Evolutionary conservation across 2,888 invertebrate genomes (phyloP).

Genomic region (Aporophyla nigra): DNA sequence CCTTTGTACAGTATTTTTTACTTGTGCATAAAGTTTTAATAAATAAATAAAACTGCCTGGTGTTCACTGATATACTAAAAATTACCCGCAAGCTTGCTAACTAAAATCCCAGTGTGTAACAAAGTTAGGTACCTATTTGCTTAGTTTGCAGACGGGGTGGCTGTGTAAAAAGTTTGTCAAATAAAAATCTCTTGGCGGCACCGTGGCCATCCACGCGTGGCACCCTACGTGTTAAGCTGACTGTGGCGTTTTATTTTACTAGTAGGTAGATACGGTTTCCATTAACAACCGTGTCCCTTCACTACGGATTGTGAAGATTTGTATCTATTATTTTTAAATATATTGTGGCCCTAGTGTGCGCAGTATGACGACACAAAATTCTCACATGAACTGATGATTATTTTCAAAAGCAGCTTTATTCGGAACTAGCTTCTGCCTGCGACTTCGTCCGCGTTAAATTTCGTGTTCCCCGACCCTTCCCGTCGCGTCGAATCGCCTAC

Average conservation of each 20-base stretch:
- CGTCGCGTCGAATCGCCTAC: too few species aligned
- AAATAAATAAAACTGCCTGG: neutral
- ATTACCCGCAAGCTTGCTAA: neutral
- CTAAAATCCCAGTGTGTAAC: slow-evolving; percentile 67
- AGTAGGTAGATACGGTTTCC: slow-evolving; percentile 59
- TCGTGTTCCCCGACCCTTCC: too few species aligned
- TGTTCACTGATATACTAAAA: neutral
- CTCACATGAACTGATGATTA: neutral
- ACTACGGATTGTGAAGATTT: neutral
- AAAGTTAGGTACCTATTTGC: slow-evolving; percentile 83
- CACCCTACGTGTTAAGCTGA: slow-evolving; percentile 84
- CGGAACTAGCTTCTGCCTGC: too few species aligned
- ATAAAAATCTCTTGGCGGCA: slow-evolving; percentile 84
- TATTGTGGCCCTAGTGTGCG: neutral
- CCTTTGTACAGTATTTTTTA: too few species aligned
- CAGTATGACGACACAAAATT: neutral
- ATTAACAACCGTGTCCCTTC: slow-evolving; percentile 53
- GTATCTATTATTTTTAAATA: neutral
- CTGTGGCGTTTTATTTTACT: slow-evolving; percentile 78
- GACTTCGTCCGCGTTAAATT: too few species aligned
- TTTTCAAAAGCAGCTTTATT: neutral
- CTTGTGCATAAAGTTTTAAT: too few species aligned
- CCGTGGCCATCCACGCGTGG: slow-evolving; percentile 78
- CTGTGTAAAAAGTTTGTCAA: slow-evolving; percentile 87
- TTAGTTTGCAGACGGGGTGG: slow-evolving; percentile 89